Evolutionary conservation across 2,888 invertebrate genomes (phyloP).

Genomic region (Cybosia mesomella): DNA sequence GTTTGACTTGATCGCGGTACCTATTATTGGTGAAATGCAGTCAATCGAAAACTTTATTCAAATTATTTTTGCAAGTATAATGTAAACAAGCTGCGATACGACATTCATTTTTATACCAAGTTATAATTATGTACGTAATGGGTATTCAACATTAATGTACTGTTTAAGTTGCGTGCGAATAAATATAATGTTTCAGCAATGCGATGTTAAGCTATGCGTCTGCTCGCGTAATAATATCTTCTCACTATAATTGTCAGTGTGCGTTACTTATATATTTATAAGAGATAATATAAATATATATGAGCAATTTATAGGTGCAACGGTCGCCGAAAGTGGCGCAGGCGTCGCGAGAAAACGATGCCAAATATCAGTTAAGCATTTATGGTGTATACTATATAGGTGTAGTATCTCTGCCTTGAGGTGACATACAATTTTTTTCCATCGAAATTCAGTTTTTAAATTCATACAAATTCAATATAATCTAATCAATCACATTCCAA

Average conservation of each 20-base stretch:
- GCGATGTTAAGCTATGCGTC: conserved; percentile 53
- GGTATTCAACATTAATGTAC: conserved; percentile 25
- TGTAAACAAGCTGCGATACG: background rate
- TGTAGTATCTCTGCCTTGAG: background rate
- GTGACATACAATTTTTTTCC: too few relatives aligned
- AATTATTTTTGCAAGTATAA: background rate
- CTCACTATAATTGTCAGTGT: conserved; percentile 38
- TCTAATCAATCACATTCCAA: too few relatives aligned
- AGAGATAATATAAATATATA: background rate
- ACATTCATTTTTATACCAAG: background rate
- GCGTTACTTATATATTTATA: conserved; percentile 16
- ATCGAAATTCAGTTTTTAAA: too few relatives aligned
- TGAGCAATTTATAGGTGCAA: conserved; percentile 1
- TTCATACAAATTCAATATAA: too few relatives aligned
- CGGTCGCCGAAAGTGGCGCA: background rate
- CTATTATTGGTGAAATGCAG: background rate
- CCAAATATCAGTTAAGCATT: background rate
- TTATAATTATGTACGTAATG: conserved; percentile 10
- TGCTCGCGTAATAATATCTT: conserved; percentile 28
- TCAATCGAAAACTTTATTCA: background rate
- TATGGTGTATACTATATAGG: background rate
- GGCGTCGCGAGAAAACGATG: conserved; percentile 13
- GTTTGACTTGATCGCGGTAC: background rate
- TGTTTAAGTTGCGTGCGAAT: conserved; percentile 44
- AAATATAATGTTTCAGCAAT: conserved; percentile 40